Evolutionary conservation across 2,888 invertebrate species (phyloP), one percentile per base, ranked within the genome.

Genomic region (Eucera pruinosa): DNA sequence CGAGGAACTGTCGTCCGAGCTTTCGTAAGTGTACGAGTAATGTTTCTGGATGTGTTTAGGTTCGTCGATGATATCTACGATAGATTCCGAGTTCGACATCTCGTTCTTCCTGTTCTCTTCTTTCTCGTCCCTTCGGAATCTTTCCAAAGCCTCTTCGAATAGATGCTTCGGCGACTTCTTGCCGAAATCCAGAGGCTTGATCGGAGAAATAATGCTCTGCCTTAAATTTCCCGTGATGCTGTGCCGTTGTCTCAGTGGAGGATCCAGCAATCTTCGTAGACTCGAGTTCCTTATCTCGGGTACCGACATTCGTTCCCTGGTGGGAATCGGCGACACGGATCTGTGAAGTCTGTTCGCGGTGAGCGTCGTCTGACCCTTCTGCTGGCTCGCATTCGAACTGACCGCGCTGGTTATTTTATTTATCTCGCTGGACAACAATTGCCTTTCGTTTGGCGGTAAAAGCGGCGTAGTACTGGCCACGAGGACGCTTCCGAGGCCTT

Each of bases 1-100:
- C 36, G 81, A 74, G 13, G 81, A 80, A 27, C 68, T 58, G 3
- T 87, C 85, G 20, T 86, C 87, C 78, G 66, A 84, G 4, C 86
- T 87, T 61, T 91, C 91, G 47, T 91, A 91, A 4, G 91, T 91
- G 71, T 91, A 91, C n/a, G 91, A 89, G 58, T 90, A 91, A 60
- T 91, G 91, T 27, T 86, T 84, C 54, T 91, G 91, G 15, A 91
- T 88, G 57, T 91, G 91, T 41, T 90, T 90, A 7, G 89, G 86
- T 30, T 86, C 87, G 41, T 87, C 82, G n/a, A 76, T 61, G 20
- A 78, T 81, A 43, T 58, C 60, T 43, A 36, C 43, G 5, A 27
- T 7, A 9, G 55, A 55, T 2, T 60, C 50, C 11, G 75, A 64
- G 55, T 39, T 62, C 1, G 64, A 30, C n/a, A 66, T 78, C 25